Evolutionary conservation across 2,113 vertebrate genomes (phyloP).

Genomic region (Corythornis vintsioides): DNA sequence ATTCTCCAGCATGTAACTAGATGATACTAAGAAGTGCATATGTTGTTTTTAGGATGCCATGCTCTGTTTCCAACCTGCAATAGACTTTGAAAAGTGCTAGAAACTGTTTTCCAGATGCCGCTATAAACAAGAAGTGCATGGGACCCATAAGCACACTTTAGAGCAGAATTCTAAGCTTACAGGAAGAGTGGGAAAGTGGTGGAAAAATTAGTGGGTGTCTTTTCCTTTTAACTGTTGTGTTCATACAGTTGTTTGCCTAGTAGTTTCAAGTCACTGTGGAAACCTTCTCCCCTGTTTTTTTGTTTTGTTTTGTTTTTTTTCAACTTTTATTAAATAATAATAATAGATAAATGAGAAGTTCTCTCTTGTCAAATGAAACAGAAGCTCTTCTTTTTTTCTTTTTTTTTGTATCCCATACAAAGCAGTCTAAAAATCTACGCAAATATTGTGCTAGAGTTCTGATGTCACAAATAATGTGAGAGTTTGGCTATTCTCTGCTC

Average conservation of each 20-base stretch:
- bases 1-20: not conserved
- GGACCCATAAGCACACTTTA: not conserved
- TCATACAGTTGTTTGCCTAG: not conserved
- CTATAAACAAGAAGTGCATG: not conserved
- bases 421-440: not conserved
- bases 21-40: accelerated
- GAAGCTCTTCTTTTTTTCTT: not conserved
- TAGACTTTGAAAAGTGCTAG: not conserved
- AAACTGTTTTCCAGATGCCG: not conserved
- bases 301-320: not conserved
- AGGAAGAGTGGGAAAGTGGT: not conserved
- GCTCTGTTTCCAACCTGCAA: not conserved
- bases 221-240: not conserved
- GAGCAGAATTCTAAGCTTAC: not conserved
- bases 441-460: not conserved
- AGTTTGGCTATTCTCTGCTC: not conserved
- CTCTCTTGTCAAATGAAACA: not conserved
- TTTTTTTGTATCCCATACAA: not conserved
- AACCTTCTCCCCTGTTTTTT: not conserved
- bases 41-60: not conserved
- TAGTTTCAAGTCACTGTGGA: not conserved
- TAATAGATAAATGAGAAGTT: not conserved
- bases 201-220: not conserved
- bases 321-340: not conserved
- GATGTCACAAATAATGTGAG: not conserved